Conservation (phyloP, 2,888 invertebrate species). For the Isoperla grammatica region DNA sequence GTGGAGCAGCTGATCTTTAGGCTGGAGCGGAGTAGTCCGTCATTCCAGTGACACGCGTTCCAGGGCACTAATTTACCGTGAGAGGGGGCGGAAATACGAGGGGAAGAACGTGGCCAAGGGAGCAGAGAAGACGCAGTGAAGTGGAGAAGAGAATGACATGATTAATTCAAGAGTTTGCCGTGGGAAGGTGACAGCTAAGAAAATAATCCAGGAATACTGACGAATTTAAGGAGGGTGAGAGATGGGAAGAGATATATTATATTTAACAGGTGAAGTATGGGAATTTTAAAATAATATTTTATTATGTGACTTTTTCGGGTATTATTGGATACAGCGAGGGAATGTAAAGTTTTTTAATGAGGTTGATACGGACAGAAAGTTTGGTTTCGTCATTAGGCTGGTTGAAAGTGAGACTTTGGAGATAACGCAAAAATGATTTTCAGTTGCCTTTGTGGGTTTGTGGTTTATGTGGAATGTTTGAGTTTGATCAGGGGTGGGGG, state of each 20-base stretch:
- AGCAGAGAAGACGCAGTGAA: no score
- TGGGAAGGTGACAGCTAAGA: slow-evolving; percentile 28
- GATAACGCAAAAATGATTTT: no score
- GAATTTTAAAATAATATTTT: slow-evolving; percentile 6
- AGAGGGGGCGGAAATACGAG: background rate
- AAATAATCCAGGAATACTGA: slow-evolving; percentile 14
- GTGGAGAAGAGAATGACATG: slow-evolving; percentile 9
- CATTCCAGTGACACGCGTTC: background rate
- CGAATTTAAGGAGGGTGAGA: slow-evolving; percentile 5
- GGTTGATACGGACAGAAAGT: no score
- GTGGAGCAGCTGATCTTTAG: no score
- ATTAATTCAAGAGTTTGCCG: slow-evolving; percentile 26
- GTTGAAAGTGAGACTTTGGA: no score
- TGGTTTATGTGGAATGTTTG: no score
- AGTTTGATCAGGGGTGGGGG: no score
- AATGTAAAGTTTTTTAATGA: no score
- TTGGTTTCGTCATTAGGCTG: no score
- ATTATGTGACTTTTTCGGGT: background rate
- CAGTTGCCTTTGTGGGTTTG: no score
- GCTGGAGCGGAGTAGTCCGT: background rate
- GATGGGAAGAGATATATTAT: background rate
- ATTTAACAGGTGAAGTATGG: slow-evolving; percentile 14
- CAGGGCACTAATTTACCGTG: slow-evolving; percentile 13
- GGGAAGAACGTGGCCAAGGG: no score
- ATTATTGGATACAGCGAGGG: no score